Evolutionary conservation across 1,140 invertebrate genomes (phyloP).

Genomic region (Drosophila teissieri): DNA sequence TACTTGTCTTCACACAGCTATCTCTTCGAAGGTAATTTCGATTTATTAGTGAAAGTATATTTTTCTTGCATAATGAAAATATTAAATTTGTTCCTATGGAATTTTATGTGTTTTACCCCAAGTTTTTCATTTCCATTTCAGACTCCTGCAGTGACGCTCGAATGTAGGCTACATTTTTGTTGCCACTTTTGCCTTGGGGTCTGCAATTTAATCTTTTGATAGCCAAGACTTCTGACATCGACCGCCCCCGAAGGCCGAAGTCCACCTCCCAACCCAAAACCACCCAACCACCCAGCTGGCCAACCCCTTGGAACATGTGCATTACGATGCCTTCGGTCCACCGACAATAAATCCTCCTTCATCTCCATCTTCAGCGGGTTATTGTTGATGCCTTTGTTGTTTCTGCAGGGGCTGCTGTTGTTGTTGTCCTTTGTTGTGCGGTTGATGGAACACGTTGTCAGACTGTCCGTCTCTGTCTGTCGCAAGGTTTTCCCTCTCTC

Average conservation of each 20-base stretch:
- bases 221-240: constrained; percentile 26
- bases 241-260: neutral
- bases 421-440: constrained; percentile 37
- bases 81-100: too few species aligned
- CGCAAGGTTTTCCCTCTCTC: neutral
- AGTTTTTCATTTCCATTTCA: neutral
- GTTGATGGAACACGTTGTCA: constrained; percentile 45
- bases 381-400: constrained; percentile 38
- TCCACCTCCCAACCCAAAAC: neutral
- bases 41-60: neutral
- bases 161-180: constrained; percentile 9
- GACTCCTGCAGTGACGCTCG: neutral
- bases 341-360: constrained; percentile 40
- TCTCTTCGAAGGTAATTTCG: neutral
- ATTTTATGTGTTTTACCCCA: neutral
- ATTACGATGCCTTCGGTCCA: constrained; percentile 34
- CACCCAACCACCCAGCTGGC: neutral
- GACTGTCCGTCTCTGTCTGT: constrained; percentile 10
- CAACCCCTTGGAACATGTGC: constrained; percentile 2
- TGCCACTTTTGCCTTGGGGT: constrained; percentile 1
- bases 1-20: too few species aligned
- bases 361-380: constrained; percentile 35
- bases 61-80: neutral
- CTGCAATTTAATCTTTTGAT: constrained; percentile 43
- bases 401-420: constrained; percentile 23